These are phyloP conservation scores for Mormyrus lacerda DNA, from an alignment of 2,113 vertebrate species.

Conservation along the genomic window DNA sequence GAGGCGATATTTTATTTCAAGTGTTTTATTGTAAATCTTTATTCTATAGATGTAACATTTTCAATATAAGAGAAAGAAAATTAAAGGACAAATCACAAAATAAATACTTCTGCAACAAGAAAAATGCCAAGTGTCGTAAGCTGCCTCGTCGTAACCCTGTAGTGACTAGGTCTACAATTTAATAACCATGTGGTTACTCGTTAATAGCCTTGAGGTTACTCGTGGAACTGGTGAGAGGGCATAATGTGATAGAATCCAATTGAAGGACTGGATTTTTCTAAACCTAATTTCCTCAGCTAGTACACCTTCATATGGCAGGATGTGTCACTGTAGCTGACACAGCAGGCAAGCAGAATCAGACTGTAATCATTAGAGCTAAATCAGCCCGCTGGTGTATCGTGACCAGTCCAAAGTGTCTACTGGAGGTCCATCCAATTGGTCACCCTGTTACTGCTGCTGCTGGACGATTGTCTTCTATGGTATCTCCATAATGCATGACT, in stretches of 20 bases:
- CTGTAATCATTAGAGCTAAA: neutral
- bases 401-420: neutral
- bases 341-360: neutral
- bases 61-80: conserved; percentile 35
- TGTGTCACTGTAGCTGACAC: neutral
- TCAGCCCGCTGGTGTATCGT: neutral
- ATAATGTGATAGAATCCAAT: neutral
- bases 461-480: neutral
- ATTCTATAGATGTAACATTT: conserved; percentile 51
- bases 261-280: neutral
- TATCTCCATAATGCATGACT: neutral
- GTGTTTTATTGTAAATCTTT: conserved; percentile 60
- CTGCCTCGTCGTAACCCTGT: neutral
- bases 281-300: neutral
- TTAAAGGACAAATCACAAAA: conserved; percentile 45
- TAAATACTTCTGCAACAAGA: conserved; percentile 57
- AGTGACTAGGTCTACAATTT: neutral
- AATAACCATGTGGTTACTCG: neutral
- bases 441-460: neutral
- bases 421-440: neutral
- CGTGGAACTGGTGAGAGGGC: neutral
- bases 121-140: conserved; percentile 15
- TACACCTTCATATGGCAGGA: neutral
- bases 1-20: conserved; percentile 22
- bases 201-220: neutral